phyloP scores from a whole-genome alignment of 2,113 vertebrate genomes.

The Cricetomys ansorgei region DNA sequence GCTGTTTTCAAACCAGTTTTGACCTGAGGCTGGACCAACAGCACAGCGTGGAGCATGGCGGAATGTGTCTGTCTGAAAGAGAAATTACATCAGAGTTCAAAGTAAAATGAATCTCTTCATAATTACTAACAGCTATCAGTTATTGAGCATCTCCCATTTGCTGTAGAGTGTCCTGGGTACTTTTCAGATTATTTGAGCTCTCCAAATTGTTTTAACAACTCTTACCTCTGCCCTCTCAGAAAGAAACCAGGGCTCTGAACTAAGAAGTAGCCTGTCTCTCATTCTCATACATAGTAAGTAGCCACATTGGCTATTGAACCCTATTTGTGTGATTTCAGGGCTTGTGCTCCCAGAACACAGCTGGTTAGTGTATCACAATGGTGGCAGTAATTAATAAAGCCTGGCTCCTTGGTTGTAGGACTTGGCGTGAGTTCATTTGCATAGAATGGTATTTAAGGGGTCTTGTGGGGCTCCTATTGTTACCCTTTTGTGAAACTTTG shows the following conservation, averaged over 20 bases:
- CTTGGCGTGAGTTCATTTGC: neutral
- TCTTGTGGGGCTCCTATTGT: neutral
- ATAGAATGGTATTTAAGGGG: neutral
- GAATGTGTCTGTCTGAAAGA: neutral
- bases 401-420: neutral
- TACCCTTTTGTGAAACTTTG: conserved; percentile 36
- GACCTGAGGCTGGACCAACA: neutral
- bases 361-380: neutral
- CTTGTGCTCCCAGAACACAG: neutral
- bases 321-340: neutral
- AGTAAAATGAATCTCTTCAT: conserved; percentile 35
- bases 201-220: neutral
- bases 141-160: neutral
- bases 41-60: neutral
- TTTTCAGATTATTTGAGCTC: neutral
- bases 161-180: neutral
- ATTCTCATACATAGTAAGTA: neutral
- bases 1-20: conserved; percentile 23
- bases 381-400: conserved; percentile 31
- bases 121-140: neutral
- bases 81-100: conserved; percentile 5
- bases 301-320: neutral
- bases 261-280: neutral
- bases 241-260: neutral
- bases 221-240: neutral